Conservation (phyloP, 2,113 vertebrate species). For the Lampris megalopsis region DNA sequence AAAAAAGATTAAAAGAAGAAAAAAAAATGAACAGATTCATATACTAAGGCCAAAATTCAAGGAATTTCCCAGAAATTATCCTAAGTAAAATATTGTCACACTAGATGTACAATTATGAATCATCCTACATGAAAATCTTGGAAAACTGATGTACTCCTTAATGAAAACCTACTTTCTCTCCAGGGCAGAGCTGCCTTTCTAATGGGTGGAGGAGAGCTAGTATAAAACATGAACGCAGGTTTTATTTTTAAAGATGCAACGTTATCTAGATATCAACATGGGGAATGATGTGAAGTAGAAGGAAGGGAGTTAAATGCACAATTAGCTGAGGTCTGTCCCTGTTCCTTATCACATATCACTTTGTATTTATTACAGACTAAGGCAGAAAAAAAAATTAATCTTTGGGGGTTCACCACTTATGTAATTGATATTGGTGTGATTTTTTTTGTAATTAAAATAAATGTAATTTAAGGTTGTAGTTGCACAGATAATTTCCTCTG, state of each 20-base stretch:
- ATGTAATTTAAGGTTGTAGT: conserved; percentile 53
- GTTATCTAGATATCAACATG: conserved; percentile 52
- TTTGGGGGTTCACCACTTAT: conserved; percentile 58
- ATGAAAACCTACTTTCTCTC: no score
- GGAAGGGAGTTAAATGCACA: conserved; percentile 49
- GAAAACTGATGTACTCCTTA: no score
- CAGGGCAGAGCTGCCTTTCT: neutral
- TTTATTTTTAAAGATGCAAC: conserved; percentile 19
- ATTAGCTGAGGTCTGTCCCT: conserved; percentile 80
- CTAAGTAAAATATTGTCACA: neutral
- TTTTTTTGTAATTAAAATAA: conserved; percentile 47
- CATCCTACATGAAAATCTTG: no score
- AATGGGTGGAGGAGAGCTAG: neutral
- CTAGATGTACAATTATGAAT: neutral
- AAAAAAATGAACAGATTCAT: neutral
- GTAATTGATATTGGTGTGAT: conserved; percentile 58
- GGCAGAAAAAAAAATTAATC: conserved; percentile 57
- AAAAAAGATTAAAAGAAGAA: neutral
- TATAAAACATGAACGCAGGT: neutral
- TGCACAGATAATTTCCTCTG: conserved; percentile 34
- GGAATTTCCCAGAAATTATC: neutral
- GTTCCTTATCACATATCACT: conserved; percentile 67
- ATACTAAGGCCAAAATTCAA: no score
- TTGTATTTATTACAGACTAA: conserved; percentile 65
- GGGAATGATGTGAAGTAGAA: conserved; percentile 59